A percentile compares a stretch with the other conserved stretches of the same genome.
phyloP scores from a whole-genome alignment of 2,113 vertebrate species.

The Pundamilia nyererei region DNA sequence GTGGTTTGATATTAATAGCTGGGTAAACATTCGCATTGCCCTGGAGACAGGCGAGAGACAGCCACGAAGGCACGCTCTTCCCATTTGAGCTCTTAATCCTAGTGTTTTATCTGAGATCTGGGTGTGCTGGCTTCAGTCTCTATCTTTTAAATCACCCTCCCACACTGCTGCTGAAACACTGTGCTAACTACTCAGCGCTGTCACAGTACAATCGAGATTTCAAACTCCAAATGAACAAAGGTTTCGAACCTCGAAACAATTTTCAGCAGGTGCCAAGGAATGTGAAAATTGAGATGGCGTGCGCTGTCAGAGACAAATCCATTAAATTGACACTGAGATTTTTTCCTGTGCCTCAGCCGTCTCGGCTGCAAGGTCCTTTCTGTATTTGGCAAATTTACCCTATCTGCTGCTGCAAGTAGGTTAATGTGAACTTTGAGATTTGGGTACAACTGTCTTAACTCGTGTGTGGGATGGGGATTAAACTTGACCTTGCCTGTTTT shows the following conservation, averaged over 20 bases:
- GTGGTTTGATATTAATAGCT: constrained; percentile 57
- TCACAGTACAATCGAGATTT: neutral
- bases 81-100: constrained; percentile 53
- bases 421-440: neutral
- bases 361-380: neutral
- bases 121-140: constrained; percentile 8
- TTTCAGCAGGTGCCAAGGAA: constrained; percentile 13
- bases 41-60: constrained; percentile 30
- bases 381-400: neutral
- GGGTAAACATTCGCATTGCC: constrained; percentile 50
- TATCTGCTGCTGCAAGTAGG: neutral
- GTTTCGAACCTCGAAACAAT: constrained; percentile 7
- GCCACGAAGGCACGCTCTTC: constrained; percentile 6
- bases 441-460: neutral
- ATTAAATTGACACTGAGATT: constrained; percentile 23
- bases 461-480: neutral
- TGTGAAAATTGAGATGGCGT: neutral
- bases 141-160: constrained; percentile 35
- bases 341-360: constrained; percentile 26
- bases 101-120: constrained; percentile 50
- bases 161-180: neutral
- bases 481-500: accelerated
- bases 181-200: neutral
- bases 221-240: constrained; percentile 7
- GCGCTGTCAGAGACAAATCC: constrained; percentile 17